These are phyloP conservation scores for Holothuria leucospilota DNA, from an alignment of 53 echinoderm and acorn worm species.

Conservation along the genomic window DNA sequence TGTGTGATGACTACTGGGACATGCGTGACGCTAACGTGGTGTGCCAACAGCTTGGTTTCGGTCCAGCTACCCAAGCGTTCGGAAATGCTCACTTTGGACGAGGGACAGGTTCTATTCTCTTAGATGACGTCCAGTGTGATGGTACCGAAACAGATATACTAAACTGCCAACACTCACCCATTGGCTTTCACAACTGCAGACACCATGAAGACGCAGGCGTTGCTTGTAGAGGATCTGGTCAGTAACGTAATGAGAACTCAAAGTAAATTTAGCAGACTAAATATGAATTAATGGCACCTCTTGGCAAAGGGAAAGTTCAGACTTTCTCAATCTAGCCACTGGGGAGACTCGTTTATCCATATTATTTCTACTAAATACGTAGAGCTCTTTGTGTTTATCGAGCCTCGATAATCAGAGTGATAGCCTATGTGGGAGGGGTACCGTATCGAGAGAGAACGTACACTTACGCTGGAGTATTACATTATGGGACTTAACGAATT, in stretches of 20 bases:
- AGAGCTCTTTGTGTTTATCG: no score
- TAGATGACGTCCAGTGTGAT: conserved; percentile 61
- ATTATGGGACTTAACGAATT: no score
- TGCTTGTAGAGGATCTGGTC: conserved; percentile 31
- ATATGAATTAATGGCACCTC: no score
- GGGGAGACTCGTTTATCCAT: no score
- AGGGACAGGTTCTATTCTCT: conserved; percentile 51
- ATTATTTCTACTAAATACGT: no score
- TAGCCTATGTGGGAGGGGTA: no score
- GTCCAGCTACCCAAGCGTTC: conserved; percentile 36
- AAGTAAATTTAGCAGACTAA: no score
- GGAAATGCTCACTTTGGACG: conserved; percentile 55
- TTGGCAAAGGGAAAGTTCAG: no score
- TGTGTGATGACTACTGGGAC: conserved; percentile 64
- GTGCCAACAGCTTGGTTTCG: conserved; percentile 63
- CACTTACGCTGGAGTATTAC: no score
- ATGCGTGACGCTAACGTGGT: conserved; percentile 54
- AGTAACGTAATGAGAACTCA: not conserved
- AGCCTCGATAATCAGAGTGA: no score
- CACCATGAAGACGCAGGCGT: conserved; percentile 63
- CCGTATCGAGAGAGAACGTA: no score
- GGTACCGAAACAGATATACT: conserved; percentile 57
- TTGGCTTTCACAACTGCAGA: conserved; percentile 61
- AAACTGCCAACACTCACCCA: conserved; percentile 21
- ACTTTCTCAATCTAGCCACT: no score